Conservation (phyloP, 2,113 vertebrate genomes). For the Oncorhynchus kisutch region DNA sequence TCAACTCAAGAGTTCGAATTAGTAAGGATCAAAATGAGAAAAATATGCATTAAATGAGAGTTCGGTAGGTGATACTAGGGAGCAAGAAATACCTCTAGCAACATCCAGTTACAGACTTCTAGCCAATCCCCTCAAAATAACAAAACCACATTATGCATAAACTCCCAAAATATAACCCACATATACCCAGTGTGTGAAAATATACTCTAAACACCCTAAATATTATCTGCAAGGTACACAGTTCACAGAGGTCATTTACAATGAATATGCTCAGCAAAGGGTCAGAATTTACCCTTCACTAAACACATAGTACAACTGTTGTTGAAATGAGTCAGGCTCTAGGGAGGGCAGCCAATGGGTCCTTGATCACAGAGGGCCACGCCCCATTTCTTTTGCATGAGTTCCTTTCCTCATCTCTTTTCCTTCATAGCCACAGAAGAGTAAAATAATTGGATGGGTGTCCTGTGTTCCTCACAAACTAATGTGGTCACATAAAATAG, state of each 20-base stretch:
- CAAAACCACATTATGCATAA: not conserved
- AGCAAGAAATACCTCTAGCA: too few species aligned
- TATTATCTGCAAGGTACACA: too few species aligned
- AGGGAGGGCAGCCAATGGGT: not conserved
- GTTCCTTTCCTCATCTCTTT: too few species aligned
- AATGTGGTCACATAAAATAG: not conserved
- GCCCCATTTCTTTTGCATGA: too few species aligned
- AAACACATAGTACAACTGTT: conserved; percentile 11
- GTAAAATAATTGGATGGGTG: too few species aligned
- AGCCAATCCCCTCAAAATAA: not conserved
- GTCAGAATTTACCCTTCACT: not conserved
- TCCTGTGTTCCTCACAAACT: too few species aligned
- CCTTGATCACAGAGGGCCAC: not conserved
- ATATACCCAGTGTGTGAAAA: not conserved
- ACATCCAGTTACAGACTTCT: not conserved
- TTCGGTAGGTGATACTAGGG: not conserved
- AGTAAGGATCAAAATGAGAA: conserved; percentile 1
- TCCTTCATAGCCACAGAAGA: not conserved
- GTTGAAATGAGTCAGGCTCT: too few species aligned
- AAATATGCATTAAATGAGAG: not conserved
- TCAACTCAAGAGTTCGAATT: not conserved
- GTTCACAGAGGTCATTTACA: too few species aligned
- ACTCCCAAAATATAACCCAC: not conserved
- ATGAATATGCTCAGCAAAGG: too few species aligned
- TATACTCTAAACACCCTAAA: too few species aligned